Conservation (phyloP, 2,113 vertebrate species). For the Lepus timidus region DNA sequence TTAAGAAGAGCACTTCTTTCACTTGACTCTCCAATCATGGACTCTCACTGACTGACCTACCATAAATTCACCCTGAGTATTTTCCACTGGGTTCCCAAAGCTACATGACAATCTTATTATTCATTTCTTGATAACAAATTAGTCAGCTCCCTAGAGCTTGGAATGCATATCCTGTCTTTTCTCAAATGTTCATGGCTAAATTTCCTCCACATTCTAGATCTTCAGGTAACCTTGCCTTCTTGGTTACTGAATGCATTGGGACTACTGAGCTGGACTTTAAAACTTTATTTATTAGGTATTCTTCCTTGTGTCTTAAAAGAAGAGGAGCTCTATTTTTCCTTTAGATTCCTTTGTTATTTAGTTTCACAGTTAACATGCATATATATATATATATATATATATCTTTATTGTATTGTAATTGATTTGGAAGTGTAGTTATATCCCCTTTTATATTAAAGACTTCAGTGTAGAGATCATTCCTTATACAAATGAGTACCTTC, state of each 20-base stretch:
- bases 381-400: background rate
- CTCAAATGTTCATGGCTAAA: background rate
- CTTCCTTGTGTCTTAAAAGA: background rate
- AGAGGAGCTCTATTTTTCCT: background rate
- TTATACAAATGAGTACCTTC: background rate
- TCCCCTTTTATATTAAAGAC: background rate
- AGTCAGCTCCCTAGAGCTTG: background rate
- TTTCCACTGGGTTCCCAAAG: conserved; percentile 30
- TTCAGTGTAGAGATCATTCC: background rate
- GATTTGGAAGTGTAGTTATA: background rate
- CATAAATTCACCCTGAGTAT: background rate
- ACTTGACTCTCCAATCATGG: conserved; percentile 34
- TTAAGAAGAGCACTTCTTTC: conserved; percentile 32
- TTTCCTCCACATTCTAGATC: background rate
- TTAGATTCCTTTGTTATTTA: background rate
- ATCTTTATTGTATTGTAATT: background rate
- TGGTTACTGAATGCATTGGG: background rate
- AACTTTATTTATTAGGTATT: background rate
- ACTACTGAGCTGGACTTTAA: background rate
- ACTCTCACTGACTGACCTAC: background rate
- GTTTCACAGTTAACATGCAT: background rate
- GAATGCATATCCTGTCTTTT: background rate
- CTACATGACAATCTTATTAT: conserved; percentile 41
- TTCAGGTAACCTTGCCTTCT: background rate
- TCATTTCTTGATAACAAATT: conserved; percentile 19